Evolutionary conservation across 2,113 vertebrate genomes (phyloP).

Genomic region (Cnemophilus loriae): DNA sequence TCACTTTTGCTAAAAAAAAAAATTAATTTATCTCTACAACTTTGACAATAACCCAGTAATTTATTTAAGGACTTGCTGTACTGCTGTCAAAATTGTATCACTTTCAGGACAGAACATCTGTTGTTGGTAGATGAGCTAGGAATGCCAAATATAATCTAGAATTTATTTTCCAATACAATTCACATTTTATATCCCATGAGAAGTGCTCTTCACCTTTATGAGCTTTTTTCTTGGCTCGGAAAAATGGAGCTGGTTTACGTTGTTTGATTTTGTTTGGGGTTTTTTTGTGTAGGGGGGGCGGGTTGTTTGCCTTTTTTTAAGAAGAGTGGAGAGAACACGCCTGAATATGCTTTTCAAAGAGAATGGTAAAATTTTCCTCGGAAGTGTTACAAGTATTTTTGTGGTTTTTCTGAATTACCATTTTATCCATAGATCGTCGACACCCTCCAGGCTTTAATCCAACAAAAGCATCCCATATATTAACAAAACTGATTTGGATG

Average conservation of each 20-base stretch:
- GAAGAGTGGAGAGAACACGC: background rate
- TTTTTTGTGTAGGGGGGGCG: background rate
- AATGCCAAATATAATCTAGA: conserved; percentile 1
- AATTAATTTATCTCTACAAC: background rate
- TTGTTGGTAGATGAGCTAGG: conserved; percentile 1
- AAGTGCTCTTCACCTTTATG: background rate
- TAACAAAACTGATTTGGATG: background rate
- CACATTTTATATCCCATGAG: conserved; percentile 18
- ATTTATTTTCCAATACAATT: conserved; percentile 29
- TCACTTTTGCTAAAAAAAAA: background rate
- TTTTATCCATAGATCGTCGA: background rate
- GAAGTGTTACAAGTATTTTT: background rate
- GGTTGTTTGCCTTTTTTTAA: background rate
- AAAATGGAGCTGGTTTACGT: background rate
- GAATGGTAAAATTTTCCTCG: background rate
- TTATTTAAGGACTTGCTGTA: background rate
- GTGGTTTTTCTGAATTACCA: background rate
- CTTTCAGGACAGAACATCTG: conserved; percentile 35
- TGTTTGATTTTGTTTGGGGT: background rate
- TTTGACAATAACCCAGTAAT: background rate
- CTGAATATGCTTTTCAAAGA: conserved; percentile 4
- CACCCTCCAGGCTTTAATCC: background rate
- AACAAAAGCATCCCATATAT: background rate
- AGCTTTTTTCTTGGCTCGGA: conserved; percentile 21
- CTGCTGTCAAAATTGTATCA: background rate